These are phyloP conservation scores for Motacilla tschutschensis DNA, from an alignment of 2,113 vertebrate genomes.

Conservation along the genomic window DNA sequence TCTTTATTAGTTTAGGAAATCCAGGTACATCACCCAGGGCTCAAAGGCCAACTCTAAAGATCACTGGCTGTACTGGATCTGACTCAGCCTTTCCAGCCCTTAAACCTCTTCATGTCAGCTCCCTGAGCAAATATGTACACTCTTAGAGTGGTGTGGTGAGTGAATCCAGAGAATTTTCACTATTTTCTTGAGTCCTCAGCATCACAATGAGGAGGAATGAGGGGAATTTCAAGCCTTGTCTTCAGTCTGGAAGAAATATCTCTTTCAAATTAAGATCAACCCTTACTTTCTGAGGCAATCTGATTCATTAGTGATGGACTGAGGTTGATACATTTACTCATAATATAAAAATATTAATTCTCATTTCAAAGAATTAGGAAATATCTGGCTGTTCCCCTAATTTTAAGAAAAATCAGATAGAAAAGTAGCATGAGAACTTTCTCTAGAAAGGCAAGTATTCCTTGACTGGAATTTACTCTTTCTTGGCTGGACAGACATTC, in stretches of 20 bases:
- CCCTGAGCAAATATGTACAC: not conserved
- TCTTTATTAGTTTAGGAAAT: not conserved
- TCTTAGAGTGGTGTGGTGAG: not conserved
- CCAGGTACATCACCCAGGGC: not conserved
- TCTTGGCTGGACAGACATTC: not conserved
- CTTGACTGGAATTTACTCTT: not conserved
- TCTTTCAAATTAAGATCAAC: not conserved
- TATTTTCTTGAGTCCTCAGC: not conserved
- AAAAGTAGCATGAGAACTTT: not conserved
- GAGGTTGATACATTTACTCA: not conserved
- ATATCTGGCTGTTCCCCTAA: not conserved
- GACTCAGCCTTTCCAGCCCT: not conserved
- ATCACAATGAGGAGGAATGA: accelerated
- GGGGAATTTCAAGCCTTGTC: not conserved
- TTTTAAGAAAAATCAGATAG: not conserved
- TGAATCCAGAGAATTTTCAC: not conserved
- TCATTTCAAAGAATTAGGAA: not conserved
- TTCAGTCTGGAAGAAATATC: not conserved
- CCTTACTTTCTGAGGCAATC: not conserved
- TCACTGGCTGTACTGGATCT: not conserved
- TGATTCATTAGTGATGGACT: not conserved
- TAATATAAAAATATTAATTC: not conserved
- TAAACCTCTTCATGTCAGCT: not conserved
- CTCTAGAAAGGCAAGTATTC: not conserved
- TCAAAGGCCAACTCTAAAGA: not conserved